These are phyloP conservation scores for Lepidochrysops patricia DNA, from an alignment of 2,888 invertebrate species.

Conservation along the genomic window DNA sequence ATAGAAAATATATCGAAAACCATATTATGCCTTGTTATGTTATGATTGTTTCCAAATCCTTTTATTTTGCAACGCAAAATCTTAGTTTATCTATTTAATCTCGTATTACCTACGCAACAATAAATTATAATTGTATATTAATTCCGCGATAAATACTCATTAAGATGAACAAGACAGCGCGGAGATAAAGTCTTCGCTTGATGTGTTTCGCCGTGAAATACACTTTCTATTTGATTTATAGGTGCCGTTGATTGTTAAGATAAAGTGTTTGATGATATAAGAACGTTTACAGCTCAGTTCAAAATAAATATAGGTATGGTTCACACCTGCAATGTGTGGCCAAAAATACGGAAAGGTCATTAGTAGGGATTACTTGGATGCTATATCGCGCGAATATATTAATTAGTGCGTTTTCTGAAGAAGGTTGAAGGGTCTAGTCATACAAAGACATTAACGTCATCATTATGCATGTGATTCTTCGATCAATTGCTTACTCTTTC, in stretches of 20 bases:
- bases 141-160: slow-evolving; percentile 11
- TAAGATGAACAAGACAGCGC: slow-evolving; percentile 17
- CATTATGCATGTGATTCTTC: no score
- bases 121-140: slow-evolving; percentile 13
- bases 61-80: neutral
- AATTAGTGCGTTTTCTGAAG: no score
- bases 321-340: no score
- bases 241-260: slow-evolving; percentile 11
- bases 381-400: no score
- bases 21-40: no score
- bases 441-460: no score
- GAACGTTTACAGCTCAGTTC: neutral
- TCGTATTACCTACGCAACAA: slow-evolving; percentile 6
- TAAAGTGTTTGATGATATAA: neutral
- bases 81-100: neutral
- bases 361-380: no score
- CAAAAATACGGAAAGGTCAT: no score
- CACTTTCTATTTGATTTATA: slow-evolving; percentile 29
- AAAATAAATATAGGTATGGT: neutral
- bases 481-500: no score
- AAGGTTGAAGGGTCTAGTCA: no score
- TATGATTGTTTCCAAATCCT: no score
- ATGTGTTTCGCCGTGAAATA: slow-evolving; percentile 17
- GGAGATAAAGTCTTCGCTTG: slow-evolving; percentile 19
- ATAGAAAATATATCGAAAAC: no score